Evolutionary conservation across 2,888 invertebrate genomes (phyloP), one percentile per base, ranked within the genome.

Genomic region (Meiosimyza platycephala): DNA sequence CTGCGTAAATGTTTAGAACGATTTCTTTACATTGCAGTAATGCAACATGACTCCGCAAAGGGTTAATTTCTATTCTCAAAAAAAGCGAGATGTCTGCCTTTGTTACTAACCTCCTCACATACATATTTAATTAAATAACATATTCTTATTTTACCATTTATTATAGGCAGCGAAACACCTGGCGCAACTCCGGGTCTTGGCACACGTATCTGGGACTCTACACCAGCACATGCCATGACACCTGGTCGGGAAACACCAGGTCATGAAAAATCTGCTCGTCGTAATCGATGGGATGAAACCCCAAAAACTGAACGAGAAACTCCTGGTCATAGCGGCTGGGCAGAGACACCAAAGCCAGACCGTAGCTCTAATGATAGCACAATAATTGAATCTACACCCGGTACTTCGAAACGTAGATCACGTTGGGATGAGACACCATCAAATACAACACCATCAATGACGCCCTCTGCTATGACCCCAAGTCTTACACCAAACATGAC

Each of bases 251-350:
- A 94, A 76, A 96, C 96, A 0, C 97, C 97, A 0, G 94, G 94
- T 0, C 90, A 90, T 71, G 91, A 90, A 81, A 92, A 92, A 71
- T 94, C 93, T 48, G 92, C 93, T 18, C 89, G 99, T 13, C 91
- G 98, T 63, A 99, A 99, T 89, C 92, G 99, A 74, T 99, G 99
- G 99, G 99, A 99, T 87, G 99, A 99, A 88, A 99, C 99, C 0
- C 99, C 99, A 1, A 97, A 97, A 89, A 97, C 98, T 5, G 98
- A 98, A 85, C 90, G 98, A 85, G 98, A 98, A 89, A 98, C 98
- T 0, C 98, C 98, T 0, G 98, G 97, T 0, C 96, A 98, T 86
- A 96, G 97, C 84, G 99, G 99, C 1, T 99, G 99, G 99, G 99
- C 99, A 16, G 99, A 99, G 88, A 99, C 99, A 0, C 99, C 99